Percentiles rank a stretch among this genome's conserved stretches.
Evolutionary conservation across 2,888 invertebrate genomes (phyloP).

Genomic region (Drosophila siamana): DNA sequence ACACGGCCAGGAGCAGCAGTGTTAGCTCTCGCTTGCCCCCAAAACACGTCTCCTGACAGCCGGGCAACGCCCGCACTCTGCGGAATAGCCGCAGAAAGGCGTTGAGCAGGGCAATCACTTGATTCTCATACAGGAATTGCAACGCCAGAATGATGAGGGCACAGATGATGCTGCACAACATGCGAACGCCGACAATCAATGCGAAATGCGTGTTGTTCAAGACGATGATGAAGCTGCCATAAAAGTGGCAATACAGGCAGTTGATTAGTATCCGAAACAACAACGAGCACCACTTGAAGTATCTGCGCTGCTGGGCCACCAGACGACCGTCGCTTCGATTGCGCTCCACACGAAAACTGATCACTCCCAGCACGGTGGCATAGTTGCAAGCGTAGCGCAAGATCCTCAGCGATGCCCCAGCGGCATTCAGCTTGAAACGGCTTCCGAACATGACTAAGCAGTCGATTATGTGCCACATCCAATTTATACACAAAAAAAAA

Average conservation of each 20-base stretch:
- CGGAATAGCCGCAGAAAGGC: constrained; percentile 48
- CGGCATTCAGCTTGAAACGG: constrained; percentile 30
- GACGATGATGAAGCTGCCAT: not conserved
- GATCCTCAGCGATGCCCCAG: constrained; percentile 41
- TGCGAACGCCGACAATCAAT: constrained; percentile 27
- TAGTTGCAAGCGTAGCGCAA: constrained; percentile 40
- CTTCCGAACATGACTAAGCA: constrained; percentile 55
- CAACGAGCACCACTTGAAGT: constrained; percentile 50
- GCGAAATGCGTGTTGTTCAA: constrained; percentile 11
- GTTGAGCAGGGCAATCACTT: constrained; percentile 51
- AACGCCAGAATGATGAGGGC: constrained; percentile 39
- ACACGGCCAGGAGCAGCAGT: constrained; percentile 39
- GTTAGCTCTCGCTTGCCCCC: constrained; percentile 48
- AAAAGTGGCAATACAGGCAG: not conserved
- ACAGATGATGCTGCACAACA: constrained; percentile 21
- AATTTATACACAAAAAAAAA: too few species aligned
- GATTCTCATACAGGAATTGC: constrained; percentile 43
- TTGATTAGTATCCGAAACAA: constrained; percentile 24
- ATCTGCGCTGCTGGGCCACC: constrained; percentile 26
- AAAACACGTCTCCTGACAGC: constrained; percentile 27
- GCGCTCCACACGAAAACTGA: constrained; percentile 43
- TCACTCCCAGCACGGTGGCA: constrained; percentile 54
- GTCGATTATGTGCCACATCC: not conserved
- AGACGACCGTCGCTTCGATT: constrained; percentile 22
- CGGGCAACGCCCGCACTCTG: constrained; percentile 33